These are phyloP conservation scores for Prorops nasuta DNA, from an alignment of 1,140 invertebrate species.

Conservation along the genomic window DNA sequence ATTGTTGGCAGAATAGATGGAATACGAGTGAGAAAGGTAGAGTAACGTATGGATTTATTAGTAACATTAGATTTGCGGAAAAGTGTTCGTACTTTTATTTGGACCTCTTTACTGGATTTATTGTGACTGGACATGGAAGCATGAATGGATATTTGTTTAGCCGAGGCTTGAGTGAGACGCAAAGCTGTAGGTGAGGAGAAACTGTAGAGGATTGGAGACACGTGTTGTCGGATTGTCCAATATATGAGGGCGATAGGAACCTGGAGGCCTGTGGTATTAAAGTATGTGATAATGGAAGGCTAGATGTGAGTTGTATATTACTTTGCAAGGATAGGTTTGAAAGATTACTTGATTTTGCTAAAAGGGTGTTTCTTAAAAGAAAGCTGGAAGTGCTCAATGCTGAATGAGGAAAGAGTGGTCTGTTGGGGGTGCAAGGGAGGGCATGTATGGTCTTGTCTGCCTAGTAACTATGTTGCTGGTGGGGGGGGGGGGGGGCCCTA, in stretches of 20 bases:
- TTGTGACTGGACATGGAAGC: constrained; percentile 20
- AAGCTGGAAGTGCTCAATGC: neutral
- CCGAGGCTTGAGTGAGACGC: constrained; percentile 1
- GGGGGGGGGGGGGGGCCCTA: neutral
- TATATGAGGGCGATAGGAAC: constrained; percentile 1
- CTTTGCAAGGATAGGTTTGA: neutral
- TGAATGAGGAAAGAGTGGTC: neutral
- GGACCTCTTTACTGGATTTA: constrained; percentile 3
- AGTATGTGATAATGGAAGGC: neutral
- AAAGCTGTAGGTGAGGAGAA: constrained; percentile 5
- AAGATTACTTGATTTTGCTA: neutral
- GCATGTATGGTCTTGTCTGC: no score
- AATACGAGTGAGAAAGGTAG: constrained; percentile 1
- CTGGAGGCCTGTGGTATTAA: neutral
- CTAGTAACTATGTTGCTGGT: neutral
- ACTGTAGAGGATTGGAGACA: constrained; percentile 10
- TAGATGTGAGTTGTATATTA: constrained; percentile 1
- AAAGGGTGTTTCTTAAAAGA: neutral
- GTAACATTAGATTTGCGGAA: neutral
- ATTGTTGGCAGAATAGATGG: constrained; percentile 1
- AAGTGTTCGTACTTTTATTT: neutral
- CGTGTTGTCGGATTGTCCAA: constrained; percentile 5
- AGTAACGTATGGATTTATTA: neutral
- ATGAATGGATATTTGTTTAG: constrained; percentile 17
- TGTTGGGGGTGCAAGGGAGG: neutral